Percentiles rank a stretch among this genome's conserved stretches.
Conservation (phyloP, 2,113 vertebrate species). For the Bos javanicus region DNA sequence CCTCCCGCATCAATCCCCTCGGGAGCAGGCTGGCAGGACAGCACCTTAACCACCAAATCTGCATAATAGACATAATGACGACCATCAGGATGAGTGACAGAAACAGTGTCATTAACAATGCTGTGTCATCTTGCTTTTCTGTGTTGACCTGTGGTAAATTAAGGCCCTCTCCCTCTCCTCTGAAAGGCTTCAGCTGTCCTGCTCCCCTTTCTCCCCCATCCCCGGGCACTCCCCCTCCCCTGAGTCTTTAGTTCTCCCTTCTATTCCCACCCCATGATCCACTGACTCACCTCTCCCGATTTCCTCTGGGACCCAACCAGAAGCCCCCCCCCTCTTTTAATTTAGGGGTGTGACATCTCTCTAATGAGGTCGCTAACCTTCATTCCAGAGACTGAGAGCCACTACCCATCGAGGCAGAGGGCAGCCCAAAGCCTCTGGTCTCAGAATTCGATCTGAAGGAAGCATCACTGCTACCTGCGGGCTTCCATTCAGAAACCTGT, state of each 20-base stretch:
- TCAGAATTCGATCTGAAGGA: not conserved
- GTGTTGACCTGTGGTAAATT: constrained; percentile 12
- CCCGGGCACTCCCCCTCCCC: not conserved
- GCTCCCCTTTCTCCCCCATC: not conserved
- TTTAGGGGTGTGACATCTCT: not conserved
- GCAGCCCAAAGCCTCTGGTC: not conserved
- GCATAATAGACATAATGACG: constrained; percentile 49
- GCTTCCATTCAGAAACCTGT: not conserved
- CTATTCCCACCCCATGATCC: not conserved
- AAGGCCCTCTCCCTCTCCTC: not conserved
- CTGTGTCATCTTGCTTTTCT: constrained; percentile 26
- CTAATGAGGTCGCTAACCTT: not conserved
- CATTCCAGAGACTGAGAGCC: not conserved
- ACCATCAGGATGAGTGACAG: constrained; percentile 30
- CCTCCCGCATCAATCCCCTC: not conserved
- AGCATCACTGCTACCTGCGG: not conserved
- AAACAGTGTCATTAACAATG: constrained; percentile 49
- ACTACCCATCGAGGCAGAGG: no score
- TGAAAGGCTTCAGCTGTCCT: constrained; percentile 37
- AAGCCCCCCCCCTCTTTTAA: not conserved
- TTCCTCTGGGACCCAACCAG: not conserved
- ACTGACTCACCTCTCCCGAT: not conserved
- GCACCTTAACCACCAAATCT: constrained; percentile 5
- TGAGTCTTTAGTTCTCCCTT: not conserved
- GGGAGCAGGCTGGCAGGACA: not conserved